phyloP scores from a whole-genome alignment of 2,888 invertebrate species.

The Criorhina ranunculi region DNA sequence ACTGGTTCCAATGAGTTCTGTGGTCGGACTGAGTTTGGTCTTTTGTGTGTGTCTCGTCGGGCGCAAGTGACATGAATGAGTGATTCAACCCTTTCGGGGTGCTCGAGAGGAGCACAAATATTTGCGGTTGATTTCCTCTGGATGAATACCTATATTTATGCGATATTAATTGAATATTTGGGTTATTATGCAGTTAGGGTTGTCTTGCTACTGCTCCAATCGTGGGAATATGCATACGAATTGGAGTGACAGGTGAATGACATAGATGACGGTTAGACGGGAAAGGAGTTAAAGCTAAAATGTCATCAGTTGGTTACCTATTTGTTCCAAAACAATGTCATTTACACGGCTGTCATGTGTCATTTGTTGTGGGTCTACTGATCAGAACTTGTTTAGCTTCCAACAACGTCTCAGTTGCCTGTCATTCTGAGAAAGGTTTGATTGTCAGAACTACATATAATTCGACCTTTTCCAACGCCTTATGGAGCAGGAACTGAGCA shows the following conservation, averaged over 20 bases:
- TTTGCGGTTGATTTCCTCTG: constrained; percentile 52
- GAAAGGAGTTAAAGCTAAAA: not conserved
- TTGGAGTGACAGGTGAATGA: constrained; percentile 14
- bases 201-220: not conserved
- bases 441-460: too few relatives aligned
- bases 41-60: constrained; percentile 17
- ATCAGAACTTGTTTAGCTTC: too few relatives aligned
- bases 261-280: not conserved
- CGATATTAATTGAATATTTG: constrained; percentile 50
- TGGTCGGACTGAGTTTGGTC: constrained; percentile 55
- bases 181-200: constrained; percentile 23
- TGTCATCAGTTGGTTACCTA: too few relatives aligned
- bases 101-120: constrained; percentile 21
- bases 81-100: constrained; percentile 25
- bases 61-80: not conserved
- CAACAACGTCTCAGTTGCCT: too few relatives aligned
- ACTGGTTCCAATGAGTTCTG: constrained; percentile 73
- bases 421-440: too few relatives aligned
- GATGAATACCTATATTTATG: constrained; percentile 56
- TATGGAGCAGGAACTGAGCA: too few relatives aligned
- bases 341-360: too few relatives aligned
- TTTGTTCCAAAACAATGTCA: too few relatives aligned
- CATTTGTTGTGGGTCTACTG: too few relatives aligned
- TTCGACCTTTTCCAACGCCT: too few relatives aligned
- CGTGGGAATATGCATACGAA: constrained; percentile 52